phyloP scores from a whole-genome alignment of 1,140 invertebrate species.

The Trigoniulus corallinus region DNA sequence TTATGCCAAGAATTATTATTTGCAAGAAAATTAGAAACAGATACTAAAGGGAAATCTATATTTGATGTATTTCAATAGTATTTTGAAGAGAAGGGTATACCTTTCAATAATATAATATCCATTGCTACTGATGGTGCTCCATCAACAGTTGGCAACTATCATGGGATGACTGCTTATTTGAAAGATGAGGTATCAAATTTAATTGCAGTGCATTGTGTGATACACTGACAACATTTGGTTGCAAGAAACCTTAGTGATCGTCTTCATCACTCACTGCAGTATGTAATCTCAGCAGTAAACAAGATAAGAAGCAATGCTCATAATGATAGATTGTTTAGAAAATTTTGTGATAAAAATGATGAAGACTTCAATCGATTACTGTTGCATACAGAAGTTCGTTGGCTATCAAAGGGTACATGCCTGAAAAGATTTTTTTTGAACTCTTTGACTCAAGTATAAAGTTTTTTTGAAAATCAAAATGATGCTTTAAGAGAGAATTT shows the following conservation, averaged over 20 bases:
- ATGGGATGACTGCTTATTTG: conserved; percentile 5
- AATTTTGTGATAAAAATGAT: conserved; percentile 12
- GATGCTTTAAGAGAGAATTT: background rate
- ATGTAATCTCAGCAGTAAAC: conserved; percentile 12
- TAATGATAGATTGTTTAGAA: conserved; percentile 13
- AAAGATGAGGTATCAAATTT: conserved; percentile 8
- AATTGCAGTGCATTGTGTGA: conserved; percentile 12
- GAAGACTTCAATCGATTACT: conserved; percentile 14
- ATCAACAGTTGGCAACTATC: conserved; percentile 17
- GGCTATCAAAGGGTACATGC: conserved; percentile 13
- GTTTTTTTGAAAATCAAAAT: background rate
- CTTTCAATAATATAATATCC: conserved; percentile 19
- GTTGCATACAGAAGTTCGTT: conserved; percentile 8
- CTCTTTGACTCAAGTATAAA: conserved; percentile 10
- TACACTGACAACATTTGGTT: conserved; percentile 13
- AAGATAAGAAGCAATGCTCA: conserved; percentile 8
- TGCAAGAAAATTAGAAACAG: conserved; percentile 9
- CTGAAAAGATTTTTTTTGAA: conserved; percentile 11
- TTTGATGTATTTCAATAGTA: conserved; percentile 15
- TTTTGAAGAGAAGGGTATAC: conserved; percentile 18
- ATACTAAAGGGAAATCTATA: conserved; percentile 11
- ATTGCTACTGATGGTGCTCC: conserved; percentile 20
- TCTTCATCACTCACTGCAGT: conserved; percentile 11
- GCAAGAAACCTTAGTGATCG: conserved; percentile 11
- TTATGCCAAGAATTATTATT: conserved; percentile 9